Evolutionary conservation across 2,888 invertebrate species (phyloP).

Genomic region (Calliphora vomitoria): DNA sequence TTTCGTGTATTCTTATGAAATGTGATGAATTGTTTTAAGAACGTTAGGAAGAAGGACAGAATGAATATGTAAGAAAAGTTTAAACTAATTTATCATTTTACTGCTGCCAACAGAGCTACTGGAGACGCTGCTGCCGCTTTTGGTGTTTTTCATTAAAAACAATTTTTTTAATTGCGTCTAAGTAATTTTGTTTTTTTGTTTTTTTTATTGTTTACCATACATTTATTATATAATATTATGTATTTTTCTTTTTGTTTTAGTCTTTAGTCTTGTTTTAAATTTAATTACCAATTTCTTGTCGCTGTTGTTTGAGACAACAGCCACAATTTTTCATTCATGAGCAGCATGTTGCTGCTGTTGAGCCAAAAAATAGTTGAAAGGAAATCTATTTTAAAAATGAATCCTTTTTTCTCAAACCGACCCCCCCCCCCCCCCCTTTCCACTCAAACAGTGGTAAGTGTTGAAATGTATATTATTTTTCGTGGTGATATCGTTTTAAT

Average conservation of each 20-base stretch:
- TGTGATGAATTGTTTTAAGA: slow-evolving; percentile 34
- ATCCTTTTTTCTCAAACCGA: neutral
- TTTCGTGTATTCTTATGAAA: slow-evolving; percentile 17
- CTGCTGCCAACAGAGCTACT: neutral
- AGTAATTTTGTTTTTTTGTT: neutral
- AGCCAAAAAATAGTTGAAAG: neutral
- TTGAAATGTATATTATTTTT: slow-evolving; percentile 25
- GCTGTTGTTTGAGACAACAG: neutral
- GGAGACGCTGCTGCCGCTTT: neutral
- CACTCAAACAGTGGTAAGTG: neutral
- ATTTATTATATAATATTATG: neutral
- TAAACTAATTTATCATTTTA: slow-evolving; percentile 50
- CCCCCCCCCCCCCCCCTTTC: neutral
- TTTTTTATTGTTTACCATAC: neutral
- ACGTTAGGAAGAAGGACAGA: neutral
- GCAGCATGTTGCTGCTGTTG: neutral
- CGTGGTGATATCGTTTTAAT: slow-evolving; percentile 5
- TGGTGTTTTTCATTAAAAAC: neutral
- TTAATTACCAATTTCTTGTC: slow-evolving; percentile 33
- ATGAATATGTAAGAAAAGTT: slow-evolving; percentile 17
- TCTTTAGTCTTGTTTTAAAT: slow-evolving; percentile 17
- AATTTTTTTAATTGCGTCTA: slow-evolving; percentile 9
- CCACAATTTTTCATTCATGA: slow-evolving; percentile 19
- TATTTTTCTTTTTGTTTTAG: neutral
- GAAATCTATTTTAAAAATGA: neutral